Evolutionary conservation across 2,113 vertebrate genomes (phyloP), one percentile per base, ranked within the genome.

Genomic region (Delphinapterus leucas): DNA sequence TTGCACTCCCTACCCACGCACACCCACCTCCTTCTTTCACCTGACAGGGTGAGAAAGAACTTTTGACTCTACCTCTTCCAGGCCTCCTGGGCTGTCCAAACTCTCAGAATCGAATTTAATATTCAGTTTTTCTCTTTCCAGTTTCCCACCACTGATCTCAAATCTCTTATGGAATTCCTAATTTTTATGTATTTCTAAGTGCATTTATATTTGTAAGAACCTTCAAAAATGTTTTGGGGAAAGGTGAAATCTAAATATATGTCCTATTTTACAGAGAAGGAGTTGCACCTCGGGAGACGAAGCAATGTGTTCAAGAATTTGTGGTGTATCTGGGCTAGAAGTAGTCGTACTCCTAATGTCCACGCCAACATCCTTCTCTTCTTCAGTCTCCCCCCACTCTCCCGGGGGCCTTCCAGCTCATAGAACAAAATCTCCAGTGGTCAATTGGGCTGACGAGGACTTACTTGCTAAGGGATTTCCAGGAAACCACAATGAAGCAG

Each of bases 401-500:
- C 41, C 25, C 28, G 1, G 9, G 70, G 65, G 20, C 12, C 65
- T 58, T 58, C 18, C 41, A 38, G 20, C 12, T 26, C 41, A 13
- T 3, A 44, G 20, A 49, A 73, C 21, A 11, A 25, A 71, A 71
- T 67, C 17, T 21, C 11, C 10, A 17, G 17, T 11, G 44, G 38
- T 36, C 44, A 20, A 1, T 53, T 44, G 41, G 79, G 31, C 83
- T 83, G 53, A 47, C 0, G 2, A 41, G 53, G 38, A 47, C 31
- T 71, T 47, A 36, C 41, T 61, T 80, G 36, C 63, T n/a, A 21
- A 88, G 18, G 13, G 2, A 23, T 89, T 31, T 91, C 44, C 23
- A 93, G 79, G 92, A 79, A 93, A 87, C 47, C 20, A 13, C 10
- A 65, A 20, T 15, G 47, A 83, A 63, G 44, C 65, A 93, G 82